Conservation (phyloP, 1,140 invertebrate genomes). For the Linepithema humile region DNA sequence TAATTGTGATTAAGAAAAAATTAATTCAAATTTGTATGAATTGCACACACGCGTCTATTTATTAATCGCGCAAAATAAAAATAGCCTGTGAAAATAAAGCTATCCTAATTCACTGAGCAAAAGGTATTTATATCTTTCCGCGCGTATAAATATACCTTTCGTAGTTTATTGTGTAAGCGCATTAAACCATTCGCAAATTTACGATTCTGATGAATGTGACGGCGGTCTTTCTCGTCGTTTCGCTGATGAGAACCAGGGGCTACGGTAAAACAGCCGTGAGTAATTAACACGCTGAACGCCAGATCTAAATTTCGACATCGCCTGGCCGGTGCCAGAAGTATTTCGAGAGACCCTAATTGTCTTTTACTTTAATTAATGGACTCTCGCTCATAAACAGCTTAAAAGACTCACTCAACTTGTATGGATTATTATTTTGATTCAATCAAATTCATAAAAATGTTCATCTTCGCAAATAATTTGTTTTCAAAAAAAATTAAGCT, state of each 20-base stretch:
- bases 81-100: too few relatives aligned
- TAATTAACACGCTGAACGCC: slow-evolving; percentile 44
- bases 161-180: slow-evolving; percentile 5
- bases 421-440: too few relatives aligned
- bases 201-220: slow-evolving; percentile 37
- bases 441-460: background rate
- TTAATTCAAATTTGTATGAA: background rate
- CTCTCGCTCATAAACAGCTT: background rate
- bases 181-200: slow-evolving; percentile 32
- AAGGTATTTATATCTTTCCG: slow-evolving; percentile 23
- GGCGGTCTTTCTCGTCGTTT: background rate
- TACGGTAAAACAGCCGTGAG: slow-evolving; percentile 24
- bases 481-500: background rate
- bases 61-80: too few relatives aligned
- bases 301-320: slow-evolving; percentile 40
- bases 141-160: slow-evolving; percentile 22
- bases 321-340: slow-evolving; percentile 4
- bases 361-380: slow-evolving; percentile 48
- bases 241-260: slow-evolving; percentile 22
- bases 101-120: background rate
- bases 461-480: background rate
- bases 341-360: slow-evolving; percentile 29
- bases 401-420: background rate
- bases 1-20: background rate
- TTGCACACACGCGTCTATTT: too few relatives aligned